Conservation (phyloP, 2,888 invertebrate genomes). For the Diachrysia chrysitis region DNA sequence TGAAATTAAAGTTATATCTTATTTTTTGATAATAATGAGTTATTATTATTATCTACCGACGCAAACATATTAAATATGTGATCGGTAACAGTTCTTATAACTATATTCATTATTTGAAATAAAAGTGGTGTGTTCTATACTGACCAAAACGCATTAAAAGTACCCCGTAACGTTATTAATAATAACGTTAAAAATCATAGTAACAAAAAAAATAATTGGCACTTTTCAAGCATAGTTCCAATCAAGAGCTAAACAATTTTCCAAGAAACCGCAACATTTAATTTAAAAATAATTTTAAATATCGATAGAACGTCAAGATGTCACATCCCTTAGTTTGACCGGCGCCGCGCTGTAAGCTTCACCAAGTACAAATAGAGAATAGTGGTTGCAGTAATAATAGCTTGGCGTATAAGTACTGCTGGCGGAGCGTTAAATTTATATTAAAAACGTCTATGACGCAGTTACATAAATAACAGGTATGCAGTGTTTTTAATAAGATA, state of each 20-base stretch:
- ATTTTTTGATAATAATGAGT: too few species aligned
- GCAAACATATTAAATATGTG: too few species aligned
- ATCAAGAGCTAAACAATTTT: conserved; percentile 42
- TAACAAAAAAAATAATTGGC: too few species aligned
- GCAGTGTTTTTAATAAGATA: conserved; percentile 32
- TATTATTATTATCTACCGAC: too few species aligned
- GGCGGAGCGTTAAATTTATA: conserved; percentile 79
- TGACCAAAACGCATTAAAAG: too few species aligned
- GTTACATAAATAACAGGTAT: conserved; percentile 38
- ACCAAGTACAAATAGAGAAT: conserved; percentile 82
- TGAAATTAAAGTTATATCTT: too few species aligned
- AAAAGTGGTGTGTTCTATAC: too few species aligned
- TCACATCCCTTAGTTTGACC: conserved; percentile 68
- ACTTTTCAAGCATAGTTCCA: conserved; percentile 49
- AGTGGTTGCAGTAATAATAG: conserved; percentile 80
- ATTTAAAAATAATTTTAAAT: conserved; percentile 54
- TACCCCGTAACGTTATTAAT: too few species aligned
- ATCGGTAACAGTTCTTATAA: too few species aligned
- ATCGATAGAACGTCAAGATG: conserved; percentile 53
- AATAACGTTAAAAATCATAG: too few species aligned
- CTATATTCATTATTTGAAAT: too few species aligned
- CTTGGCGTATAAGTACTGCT: conserved; percentile 67
- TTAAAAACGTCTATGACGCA: conserved; percentile 70
- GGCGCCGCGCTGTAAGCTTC: conserved; percentile 72
- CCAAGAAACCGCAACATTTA: conserved; percentile 51